These are phyloP conservation scores for Rhadina sibilatrix DNA, from an alignment of 2,113 vertebrate species.

Conservation along the genomic window DNA sequence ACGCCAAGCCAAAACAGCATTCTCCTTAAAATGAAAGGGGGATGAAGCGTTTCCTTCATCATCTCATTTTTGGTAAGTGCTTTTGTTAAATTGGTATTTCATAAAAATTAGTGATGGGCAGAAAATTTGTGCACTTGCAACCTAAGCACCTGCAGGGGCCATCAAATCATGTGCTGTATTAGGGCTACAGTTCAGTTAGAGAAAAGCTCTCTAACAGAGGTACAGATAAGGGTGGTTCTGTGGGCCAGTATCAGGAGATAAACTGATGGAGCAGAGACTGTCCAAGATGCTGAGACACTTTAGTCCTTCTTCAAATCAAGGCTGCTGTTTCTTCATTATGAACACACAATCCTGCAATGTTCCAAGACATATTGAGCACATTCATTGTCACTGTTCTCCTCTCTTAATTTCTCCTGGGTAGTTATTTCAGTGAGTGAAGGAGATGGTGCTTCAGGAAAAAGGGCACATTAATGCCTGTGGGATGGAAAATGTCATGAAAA, in stretches of 20 bases:
- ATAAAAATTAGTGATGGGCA: background rate
- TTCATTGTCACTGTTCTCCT: background rate
- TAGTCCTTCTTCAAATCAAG: background rate
- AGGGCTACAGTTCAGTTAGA: background rate
- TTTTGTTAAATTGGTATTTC: background rate
- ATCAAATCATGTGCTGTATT: background rate
- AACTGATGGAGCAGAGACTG: background rate
- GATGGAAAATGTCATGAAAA: background rate
- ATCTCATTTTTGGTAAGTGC: background rate
- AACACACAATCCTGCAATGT: background rate
- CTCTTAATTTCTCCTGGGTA: background rate
- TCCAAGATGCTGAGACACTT: background rate
- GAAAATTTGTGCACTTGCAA: background rate
- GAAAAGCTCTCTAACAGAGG: background rate
- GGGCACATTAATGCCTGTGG: background rate
- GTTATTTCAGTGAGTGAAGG: background rate
- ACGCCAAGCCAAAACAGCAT: background rate
- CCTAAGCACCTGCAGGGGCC: background rate
- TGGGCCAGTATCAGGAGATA: background rate
- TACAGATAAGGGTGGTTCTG: background rate
- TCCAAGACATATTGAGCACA: background rate
- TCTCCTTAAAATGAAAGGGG: background rate
- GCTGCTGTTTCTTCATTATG: background rate
- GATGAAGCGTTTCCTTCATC: background rate
- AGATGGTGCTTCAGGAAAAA: background rate